phyloP scores from a whole-genome alignment of 2,888 invertebrate genomes.

The Napeogenes sylphis region DNA sequence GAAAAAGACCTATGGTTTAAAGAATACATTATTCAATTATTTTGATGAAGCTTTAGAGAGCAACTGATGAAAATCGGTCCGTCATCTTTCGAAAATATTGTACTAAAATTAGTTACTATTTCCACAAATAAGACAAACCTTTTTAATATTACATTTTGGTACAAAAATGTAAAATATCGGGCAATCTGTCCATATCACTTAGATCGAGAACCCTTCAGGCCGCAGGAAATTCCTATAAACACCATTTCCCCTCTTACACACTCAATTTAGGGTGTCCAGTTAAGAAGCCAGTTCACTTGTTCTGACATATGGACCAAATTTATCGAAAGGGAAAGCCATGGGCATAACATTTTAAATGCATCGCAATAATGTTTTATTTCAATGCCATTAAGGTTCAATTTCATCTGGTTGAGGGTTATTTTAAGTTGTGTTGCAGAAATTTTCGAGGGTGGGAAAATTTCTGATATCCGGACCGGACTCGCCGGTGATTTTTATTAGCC shows the following conservation, averaged over 20 bases:
- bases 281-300: constrained; percentile 70
- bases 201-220: constrained; percentile 28
- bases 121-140: neutral
- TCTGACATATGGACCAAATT: constrained; percentile 70
- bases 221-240: constrained; percentile 72
- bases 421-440: constrained; percentile 42
- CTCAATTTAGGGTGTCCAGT: constrained; percentile 73
- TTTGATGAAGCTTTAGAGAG: too few relatives aligned
- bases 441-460: constrained; percentile 67
- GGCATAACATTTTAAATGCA: constrained; percentile 27
- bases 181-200: constrained; percentile 13
- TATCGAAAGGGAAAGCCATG: constrained; percentile 50
- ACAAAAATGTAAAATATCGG: constrained; percentile 9
- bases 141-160: neutral
- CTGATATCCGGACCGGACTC: constrained; percentile 69
- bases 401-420: constrained; percentile 21
- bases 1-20: too few relatives aligned
- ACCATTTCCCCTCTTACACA: constrained; percentile 62
- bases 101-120: too few relatives aligned
- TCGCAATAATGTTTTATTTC: constrained; percentile 9
- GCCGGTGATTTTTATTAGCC: constrained; percentile 71
- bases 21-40: too few relatives aligned
- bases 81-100: too few relatives aligned
- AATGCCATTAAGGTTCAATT: constrained; percentile 28
- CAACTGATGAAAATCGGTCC: too few relatives aligned